Conservation (phyloP, 1,140 invertebrate genomes). For the Heliconius himera region DNA sequence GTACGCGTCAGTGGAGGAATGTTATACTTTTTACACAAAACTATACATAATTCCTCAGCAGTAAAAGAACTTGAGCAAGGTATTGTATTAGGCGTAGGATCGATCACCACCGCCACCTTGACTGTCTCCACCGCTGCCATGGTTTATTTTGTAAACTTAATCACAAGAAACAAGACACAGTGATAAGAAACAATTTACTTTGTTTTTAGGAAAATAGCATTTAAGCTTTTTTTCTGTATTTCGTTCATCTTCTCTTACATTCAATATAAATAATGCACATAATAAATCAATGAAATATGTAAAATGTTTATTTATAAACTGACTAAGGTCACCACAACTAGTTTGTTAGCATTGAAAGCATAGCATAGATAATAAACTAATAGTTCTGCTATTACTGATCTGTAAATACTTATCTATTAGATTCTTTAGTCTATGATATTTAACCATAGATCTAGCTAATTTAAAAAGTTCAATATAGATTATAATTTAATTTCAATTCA, state of each 20-base stretch:
- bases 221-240: slow-evolving; percentile 43
- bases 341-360: slow-evolving; percentile 9
- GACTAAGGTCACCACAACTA: slow-evolving; percentile 54
- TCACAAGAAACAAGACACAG: slow-evolving; percentile 69
- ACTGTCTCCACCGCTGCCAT: slow-evolving; percentile 72
- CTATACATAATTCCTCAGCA: slow-evolving; percentile 87
- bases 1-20: slow-evolving; percentile 89
- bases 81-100: slow-evolving; percentile 61
- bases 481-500: no score
- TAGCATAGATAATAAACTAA: slow-evolving; percentile 18
- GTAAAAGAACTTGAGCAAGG: slow-evolving; percentile 65
- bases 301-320: slow-evolving; percentile 69
- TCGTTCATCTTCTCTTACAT: slow-evolving; percentile 54
- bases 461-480: no score
- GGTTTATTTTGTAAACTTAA: slow-evolving; percentile 60
- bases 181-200: slow-evolving; percentile 56
- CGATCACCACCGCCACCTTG: slow-evolving; percentile 69
- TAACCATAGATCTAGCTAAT: no score
- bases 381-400: background rate
- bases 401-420: background rate
- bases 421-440: background rate
- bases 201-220: slow-evolving; percentile 42
- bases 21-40: slow-evolving; percentile 85
- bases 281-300: slow-evolving; percentile 56
- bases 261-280: slow-evolving; percentile 46